Evolutionary conservation across 2,888 invertebrate genomes (phyloP), one percentile per base, ranked within the genome.

Genomic region (Clostera curtula): DNA sequence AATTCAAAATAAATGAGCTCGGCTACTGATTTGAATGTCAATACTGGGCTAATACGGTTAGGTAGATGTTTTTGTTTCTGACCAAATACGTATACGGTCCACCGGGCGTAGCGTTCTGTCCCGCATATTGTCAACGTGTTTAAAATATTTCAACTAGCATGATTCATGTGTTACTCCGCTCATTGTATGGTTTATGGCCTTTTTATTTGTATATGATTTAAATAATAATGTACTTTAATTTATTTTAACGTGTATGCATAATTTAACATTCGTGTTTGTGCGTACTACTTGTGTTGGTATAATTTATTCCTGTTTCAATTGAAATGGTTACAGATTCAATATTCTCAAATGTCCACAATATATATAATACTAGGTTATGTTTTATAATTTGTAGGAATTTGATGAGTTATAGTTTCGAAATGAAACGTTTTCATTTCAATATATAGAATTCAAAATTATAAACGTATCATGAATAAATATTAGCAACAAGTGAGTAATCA

Each of bases 1-100:
- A 75, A 76, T 75, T 71, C 73, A 65, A 71, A 76, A 76, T 75
- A 76, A 74, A 76, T 70, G 71, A 63, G 63, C 60, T 48, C 60
- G 41, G 79, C 80, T 80, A 76, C 80, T 79, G 76, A 82, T 82
- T 82, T 77, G 64, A 77, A 82, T 82, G 70, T 79, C 69, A 79
- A 82, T 75, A 60, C 63, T 43, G 30, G 40, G 56, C 60, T 68
- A 74, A 73, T 74, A 76, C 77, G 73, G 79, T 76, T 68, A 72
- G n/a, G n/a, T n/a, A n/a, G 61, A 55, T 68, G 61, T 64, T 60
- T 60, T 70, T 80, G 77, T 79, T 70, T 72, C 65, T 72, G 71
- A 64, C 60, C 67, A 74, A 69, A 65, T 66, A 70, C 58, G 49
- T 49, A 35, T 33, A 33, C 26, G 40, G 30, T 31, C 44, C 34